phyloP scores from a whole-genome alignment of 1,140 invertebrate species.

The Dolichoris vasculosae region DNA sequence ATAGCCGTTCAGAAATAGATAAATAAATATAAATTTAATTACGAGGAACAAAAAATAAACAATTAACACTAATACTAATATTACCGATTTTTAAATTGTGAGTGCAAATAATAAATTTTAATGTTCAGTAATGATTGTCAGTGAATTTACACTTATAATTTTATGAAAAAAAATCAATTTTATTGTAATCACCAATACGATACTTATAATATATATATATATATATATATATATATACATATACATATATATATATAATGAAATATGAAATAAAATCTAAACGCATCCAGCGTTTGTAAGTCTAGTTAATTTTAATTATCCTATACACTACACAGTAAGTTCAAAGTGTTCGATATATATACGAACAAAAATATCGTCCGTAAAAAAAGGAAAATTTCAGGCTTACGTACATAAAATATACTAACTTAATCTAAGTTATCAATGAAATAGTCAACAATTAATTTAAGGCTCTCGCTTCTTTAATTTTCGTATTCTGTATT shows the following conservation, averaged over 20 bases:
- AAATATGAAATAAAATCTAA: slow-evolving; percentile 6
- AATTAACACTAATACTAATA: neutral
- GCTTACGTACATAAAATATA: slow-evolving; percentile 8
- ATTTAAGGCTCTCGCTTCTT: slow-evolving; percentile 23
- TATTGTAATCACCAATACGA: slow-evolving; percentile 28
- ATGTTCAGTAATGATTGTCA: neutral
- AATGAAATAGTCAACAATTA: slow-evolving; percentile 20
- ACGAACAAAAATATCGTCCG: slow-evolving; percentile 29
- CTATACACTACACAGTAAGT: neutral
- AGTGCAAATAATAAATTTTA: slow-evolving; percentile 7
- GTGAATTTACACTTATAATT: slow-evolving; percentile 23
- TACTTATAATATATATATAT: neutral
- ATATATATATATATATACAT: neutral
- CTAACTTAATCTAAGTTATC: neutral
- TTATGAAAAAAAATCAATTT: neutral
- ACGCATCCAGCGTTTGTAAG: neutral
- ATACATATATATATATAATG: slow-evolving; percentile 27
- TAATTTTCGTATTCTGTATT: neutral
- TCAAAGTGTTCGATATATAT: slow-evolving; percentile 35
- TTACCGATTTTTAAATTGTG: slow-evolving; percentile 24
- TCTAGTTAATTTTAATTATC: slow-evolving; percentile 23
- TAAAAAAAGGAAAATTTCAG: slow-evolving; percentile 21
- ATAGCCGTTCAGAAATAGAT: neutral
- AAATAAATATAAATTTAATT: neutral
- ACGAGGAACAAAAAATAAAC: neutral